Base-by-base conservation (phyloP, 2,797 vertebrate genomes). In the Calcarius lapponicus region DNA sequence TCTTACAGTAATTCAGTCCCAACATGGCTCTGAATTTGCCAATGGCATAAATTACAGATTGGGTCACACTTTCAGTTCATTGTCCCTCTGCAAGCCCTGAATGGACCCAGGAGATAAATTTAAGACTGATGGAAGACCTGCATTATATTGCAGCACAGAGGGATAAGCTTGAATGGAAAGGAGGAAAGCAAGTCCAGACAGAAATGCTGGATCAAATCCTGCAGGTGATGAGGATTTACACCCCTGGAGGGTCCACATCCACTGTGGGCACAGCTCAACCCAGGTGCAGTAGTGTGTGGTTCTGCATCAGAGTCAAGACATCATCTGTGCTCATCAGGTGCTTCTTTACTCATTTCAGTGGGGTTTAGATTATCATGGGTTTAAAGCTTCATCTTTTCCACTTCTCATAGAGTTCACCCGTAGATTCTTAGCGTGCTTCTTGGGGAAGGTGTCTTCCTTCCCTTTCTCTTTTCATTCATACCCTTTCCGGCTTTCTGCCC, bases 311-410 rank as follows among this genome's bases (percentile, higher is more conserved):
- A 48, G 51, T n/a, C 25, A 56, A 81, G 53, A n/a, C 0, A 1
- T 45, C 2, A 15, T 20, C 29, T 42, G 16, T 28, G 29, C 34
- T 81, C 58, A 18, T 38, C 0, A 0, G 8, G 5, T 13, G 3
- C 25, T 60, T 79, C 20, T 86, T 11, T 0, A 1, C 25, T 69
- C 34, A 43, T 64, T 92, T 79, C n/a, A 19, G 34, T 57, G 42
- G 60, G 50, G 22, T 80, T 78, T 80, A 53, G 56, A 24, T 56
- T 18, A 42, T n/a, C 10, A 5, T 9, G 11, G 17, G 38, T 36
- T 83, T 79, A 75, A 80, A 81, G 45, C 10, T 1, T 0, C 47
- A 24, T 69, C 21, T 24, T 87, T n/a, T 53, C 13, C 8, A 18
- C 34, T 76, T 71, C 47, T 64, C 42, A 26, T 36, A 40, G 36